Evolutionary conservation across 2,797 vertebrate species (phyloP).

Genomic region (Artibeus lituratus): DNA sequence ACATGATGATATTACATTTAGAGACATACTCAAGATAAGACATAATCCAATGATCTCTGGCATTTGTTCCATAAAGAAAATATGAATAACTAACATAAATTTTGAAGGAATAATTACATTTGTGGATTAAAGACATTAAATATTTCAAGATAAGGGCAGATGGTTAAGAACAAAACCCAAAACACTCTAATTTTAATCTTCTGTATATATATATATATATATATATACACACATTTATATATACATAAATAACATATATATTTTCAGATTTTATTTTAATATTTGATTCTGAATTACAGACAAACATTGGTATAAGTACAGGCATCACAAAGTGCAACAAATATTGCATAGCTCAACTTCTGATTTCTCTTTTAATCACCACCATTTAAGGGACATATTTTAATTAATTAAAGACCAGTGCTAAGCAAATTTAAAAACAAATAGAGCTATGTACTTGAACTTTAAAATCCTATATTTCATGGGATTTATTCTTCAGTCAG

Average conservation of each 20-base stretch:
- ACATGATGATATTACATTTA: neutral
- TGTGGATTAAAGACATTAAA: neutral
- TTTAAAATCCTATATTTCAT: neutral
- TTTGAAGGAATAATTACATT: neutral
- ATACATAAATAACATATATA: no score
- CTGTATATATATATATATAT: no score
- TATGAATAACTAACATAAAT: neutral
- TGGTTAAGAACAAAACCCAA: slow-evolving; percentile 1
- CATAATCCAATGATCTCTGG: neutral
- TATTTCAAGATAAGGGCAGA: slow-evolving; percentile 1
- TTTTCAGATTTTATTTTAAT: neutral
- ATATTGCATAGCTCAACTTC: neutral
- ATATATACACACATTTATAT: neutral
- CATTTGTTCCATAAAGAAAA: neutral
- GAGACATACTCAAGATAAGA: neutral
- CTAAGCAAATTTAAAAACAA: neutral
- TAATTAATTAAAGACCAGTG: neutral
- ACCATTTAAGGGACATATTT: neutral
- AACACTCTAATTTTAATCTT: neutral
- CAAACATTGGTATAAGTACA: neutral
- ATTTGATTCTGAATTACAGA: neutral
- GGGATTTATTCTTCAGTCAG: neutral
- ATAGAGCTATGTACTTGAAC: neutral
- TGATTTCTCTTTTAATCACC: neutral
- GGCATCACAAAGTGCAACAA: neutral